phyloP scores from a whole-genome alignment of 92 coral and sea anemone genomes.

The Chrysogorgia sp. region DNA sequence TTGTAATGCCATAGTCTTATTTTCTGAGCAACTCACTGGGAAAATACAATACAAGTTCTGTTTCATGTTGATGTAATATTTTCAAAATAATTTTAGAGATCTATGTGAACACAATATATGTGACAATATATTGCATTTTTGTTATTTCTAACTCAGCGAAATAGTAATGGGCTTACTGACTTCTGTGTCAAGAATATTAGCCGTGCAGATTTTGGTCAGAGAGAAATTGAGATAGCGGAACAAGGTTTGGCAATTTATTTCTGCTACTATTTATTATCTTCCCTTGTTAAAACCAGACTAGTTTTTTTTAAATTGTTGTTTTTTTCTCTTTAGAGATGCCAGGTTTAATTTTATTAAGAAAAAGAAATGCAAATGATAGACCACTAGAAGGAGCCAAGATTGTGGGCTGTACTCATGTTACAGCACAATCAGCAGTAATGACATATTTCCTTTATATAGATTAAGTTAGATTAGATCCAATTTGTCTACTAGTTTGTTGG shows the following conservation, averaged over 20 bases:
- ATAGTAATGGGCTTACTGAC: conserved; percentile 95
- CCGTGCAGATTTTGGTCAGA: conserved; percentile 99
- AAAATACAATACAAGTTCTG: not conserved
- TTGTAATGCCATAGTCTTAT: too few species aligned
- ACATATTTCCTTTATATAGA: too few species aligned
- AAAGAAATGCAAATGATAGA: conserved; percentile 97
- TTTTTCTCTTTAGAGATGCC: conserved; percentile 83
- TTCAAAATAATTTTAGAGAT: too few species aligned
- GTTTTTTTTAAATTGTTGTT: not conserved
- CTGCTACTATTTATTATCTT: not conserved
- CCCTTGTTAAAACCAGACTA: not conserved
- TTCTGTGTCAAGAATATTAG: conserved; percentile 99
- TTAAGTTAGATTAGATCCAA: too few species aligned
- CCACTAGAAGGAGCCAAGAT: conserved; percentile 98
- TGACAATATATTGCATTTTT: not conserved
- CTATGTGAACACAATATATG: not conserved
- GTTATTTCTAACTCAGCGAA: conserved; percentile 74
- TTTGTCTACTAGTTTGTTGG: too few species aligned
- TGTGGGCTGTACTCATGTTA: conserved; percentile 99
- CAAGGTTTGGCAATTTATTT: conserved; percentile 77
- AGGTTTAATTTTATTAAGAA: conserved; percentile 93
- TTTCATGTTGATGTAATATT: not conserved
- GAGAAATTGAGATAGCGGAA: conserved; percentile 99
- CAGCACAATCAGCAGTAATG: conserved; percentile 99
- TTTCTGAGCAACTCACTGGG: too few species aligned